Evolutionary conservation across 2,797 vertebrate genomes (phyloP).

Genomic region (Poecile montanus): DNA sequence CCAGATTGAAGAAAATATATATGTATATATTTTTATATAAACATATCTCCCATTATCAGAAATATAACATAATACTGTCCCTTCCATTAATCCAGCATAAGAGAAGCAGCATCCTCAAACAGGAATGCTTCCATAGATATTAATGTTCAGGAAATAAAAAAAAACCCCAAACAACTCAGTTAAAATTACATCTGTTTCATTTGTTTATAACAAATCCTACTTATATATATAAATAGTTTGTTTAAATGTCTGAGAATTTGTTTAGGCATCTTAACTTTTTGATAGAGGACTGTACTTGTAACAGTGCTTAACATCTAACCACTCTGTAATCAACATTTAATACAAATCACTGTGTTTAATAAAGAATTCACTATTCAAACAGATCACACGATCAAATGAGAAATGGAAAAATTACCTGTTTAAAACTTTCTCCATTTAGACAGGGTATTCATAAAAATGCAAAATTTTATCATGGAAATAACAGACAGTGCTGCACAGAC

Average conservation of each 20-base stretch:
- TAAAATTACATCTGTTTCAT: neutral
- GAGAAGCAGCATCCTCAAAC: neutral
- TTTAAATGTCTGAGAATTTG: neutral
- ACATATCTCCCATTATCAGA: neutral
- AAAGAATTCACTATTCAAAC: neutral
- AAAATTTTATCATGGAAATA: neutral
- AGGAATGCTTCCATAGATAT: neutral
- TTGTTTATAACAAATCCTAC: neutral
- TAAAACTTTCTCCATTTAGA: neutral
- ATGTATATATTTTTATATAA: neutral
- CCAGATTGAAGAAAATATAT: constrained; percentile 30
- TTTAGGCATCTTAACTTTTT: neutral
- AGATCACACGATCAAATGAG: neutral
- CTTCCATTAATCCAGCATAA: neutral
- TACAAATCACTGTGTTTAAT: neutral
- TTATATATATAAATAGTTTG: neutral
- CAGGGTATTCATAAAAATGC: neutral
- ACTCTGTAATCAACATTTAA: neutral
- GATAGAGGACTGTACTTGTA: neutral
- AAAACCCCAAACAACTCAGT: neutral
- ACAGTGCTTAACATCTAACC: neutral
- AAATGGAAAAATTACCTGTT: neutral
- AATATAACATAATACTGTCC: neutral
- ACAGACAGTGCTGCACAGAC: neutral
- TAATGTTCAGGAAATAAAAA: neutral